A percentile compares a stretch with the other conserved stretches of the same genome.
phyloP scores from a whole-genome alignment of 1,140 invertebrate species.

The Glossosoma conforme region DNA sequence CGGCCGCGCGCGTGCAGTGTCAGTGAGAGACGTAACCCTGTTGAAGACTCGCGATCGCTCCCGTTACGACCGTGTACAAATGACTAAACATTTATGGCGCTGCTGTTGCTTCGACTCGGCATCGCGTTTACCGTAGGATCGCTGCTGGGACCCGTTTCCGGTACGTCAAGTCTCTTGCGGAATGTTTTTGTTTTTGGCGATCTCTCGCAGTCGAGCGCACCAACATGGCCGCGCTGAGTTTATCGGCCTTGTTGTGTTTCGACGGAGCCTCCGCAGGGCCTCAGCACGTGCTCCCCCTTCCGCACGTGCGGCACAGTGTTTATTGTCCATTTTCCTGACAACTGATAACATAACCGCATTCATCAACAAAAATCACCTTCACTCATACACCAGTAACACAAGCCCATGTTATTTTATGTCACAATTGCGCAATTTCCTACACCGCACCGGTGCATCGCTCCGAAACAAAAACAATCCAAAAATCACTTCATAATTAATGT shows the following conservation, averaged over 20 bases:
- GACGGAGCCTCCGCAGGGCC: no score
- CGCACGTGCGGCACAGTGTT: no score
- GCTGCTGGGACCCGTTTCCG: conserved; percentile 23
- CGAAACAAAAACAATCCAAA: no score
- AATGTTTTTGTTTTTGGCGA: conserved; percentile 27
- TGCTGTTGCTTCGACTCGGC: conserved; percentile 26
- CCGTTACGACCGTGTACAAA: conserved; percentile 28
- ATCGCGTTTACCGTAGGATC: conserved; percentile 27
- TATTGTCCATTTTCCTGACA: no score
- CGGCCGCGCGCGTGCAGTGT: conserved; percentile 17
- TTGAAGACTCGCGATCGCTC: conserved; percentile 15
- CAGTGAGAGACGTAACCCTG: conserved; percentile 13
- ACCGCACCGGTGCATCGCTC: no score
- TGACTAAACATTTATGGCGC: conserved; percentile 32
- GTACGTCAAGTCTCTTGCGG: conserved; percentile 23
- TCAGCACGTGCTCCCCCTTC: no score
- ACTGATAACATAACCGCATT: no score
- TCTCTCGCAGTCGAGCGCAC: conserved; percentile 20
- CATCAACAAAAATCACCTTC: no score
- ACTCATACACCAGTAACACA: no score
- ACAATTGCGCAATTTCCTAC: no score
- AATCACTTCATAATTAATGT: no score
- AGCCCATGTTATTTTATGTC: no score
- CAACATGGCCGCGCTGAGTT: conserved; percentile 23
- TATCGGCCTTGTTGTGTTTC: conserved; percentile 24